Base-by-base conservation (phyloP, 2,113 vertebrate species). In the Microcebus ravelobensis region DNA sequence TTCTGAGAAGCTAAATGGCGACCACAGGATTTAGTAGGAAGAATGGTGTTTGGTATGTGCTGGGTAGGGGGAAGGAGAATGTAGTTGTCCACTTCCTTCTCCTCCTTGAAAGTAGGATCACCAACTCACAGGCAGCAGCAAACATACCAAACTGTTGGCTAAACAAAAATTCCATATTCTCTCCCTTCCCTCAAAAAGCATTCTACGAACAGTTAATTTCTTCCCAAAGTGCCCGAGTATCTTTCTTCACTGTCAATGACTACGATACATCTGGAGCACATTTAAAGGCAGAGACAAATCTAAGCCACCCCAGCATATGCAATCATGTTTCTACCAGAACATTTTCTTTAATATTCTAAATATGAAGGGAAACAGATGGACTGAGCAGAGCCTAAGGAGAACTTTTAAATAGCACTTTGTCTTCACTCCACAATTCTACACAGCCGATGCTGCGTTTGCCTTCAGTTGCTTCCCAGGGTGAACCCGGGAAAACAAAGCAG, bases 1-100 rank as follows among this genome's bases (percentile, higher is more conserved):
- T 3, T 55, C 1, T 5, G 45, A 36, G 12, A 25, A 17, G 31
- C 8, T 6, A 0, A 23, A 14, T 0, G 6, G 31, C 0, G 3
- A 73, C 48, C 71, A 15, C 27, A 10, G 48, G 31, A 17, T 5
- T 36, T 7, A 23, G 31, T 3, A 20, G 8, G 6, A 8, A 42
- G 3, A 23, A 21, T 0, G 25, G 52, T 17, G 18, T 55, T 0
- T 67, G 39, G 65, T 6, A 17, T 1, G 59, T 23, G 34, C 5
- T 50, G 0, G 1, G 83, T 48, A 15, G 15, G 10, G 6, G 11
- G 0, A 2, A 25, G 1, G 45, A 20, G 29, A 34, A 31, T 6
- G 5, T 0, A 42, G 12, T 18, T 20, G 42, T 2, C 4, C 9
- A 25, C 0, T 6, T 15, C 42, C 2, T 6, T 13, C 34, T n/a